These are phyloP conservation scores for Jacana jacana DNA, from an alignment of 2,113 vertebrate species.

Conservation along the genomic window DNA sequence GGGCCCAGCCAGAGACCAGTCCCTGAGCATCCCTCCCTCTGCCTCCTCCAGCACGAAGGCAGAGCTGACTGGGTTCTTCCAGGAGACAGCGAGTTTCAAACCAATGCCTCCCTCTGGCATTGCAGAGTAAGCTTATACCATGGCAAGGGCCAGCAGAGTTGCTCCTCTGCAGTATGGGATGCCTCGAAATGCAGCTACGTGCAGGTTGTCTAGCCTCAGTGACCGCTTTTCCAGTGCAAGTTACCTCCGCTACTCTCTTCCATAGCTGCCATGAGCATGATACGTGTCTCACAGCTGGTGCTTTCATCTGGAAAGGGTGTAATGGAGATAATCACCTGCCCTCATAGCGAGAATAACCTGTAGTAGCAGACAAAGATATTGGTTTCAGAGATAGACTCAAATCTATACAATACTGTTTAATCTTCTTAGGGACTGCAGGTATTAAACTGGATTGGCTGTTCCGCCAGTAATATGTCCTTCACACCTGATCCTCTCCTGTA, in stretches of 20 bases:
- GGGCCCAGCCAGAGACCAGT: neutral
- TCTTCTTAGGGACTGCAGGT: slow-evolving; percentile 88
- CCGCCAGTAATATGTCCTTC: slow-evolving; percentile 81
- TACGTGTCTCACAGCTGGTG: neutral
- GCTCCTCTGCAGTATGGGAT: rapidly evolving
- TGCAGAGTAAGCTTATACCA: neutral
- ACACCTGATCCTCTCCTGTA: slow-evolving; percentile 73
- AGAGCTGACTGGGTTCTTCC: neutral
- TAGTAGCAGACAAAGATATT: neutral
- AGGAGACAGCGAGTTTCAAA: neutral
- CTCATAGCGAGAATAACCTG: neutral
- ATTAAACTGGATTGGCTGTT: slow-evolving; percentile 86
- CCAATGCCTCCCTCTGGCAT: neutral
- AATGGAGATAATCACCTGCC: neutral
- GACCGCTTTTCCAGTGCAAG: neutral
- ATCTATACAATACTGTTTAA: slow-evolving; percentile 76
- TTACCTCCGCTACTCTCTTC: neutral
- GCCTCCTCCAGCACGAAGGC: rapidly evolving
- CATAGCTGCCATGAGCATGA: rapidly evolving
- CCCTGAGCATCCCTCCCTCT: neutral
- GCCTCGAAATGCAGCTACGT: neutral
- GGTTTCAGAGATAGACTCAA: slow-evolving; percentile 40
- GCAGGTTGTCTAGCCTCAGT: neutral
- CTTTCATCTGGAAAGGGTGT: neutral
- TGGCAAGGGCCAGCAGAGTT: neutral